Evolutionary conservation across 2,113 vertebrate species (phyloP).

Genomic region (Bujurquina vittata): DNA sequence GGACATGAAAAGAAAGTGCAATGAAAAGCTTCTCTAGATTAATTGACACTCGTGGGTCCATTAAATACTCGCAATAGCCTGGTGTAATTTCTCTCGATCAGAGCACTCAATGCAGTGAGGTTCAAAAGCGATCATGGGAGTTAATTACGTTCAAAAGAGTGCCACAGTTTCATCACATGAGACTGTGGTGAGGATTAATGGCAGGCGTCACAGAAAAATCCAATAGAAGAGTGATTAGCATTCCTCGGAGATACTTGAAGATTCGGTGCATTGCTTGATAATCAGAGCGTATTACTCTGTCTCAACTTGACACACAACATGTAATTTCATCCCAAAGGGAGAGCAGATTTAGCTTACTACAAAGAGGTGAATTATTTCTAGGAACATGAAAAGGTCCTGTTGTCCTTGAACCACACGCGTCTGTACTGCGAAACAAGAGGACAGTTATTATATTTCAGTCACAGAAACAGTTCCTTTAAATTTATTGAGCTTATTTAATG

Average conservation of each 20-base stretch:
- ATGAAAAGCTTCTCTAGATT: constrained; percentile 69
- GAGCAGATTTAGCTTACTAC: constrained; percentile 38
- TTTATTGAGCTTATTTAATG: constrained; percentile 1
- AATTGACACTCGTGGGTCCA: constrained; percentile 73
- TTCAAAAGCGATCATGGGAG: constrained; percentile 71
- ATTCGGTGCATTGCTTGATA: constrained; percentile 59
- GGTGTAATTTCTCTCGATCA: constrained; percentile 65
- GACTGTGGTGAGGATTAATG: constrained; percentile 69
- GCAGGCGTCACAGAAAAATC: constrained; percentile 70
- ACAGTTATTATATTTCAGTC: background rate
- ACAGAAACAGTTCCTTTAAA: background rate
- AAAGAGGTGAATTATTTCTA: constrained; percentile 33
- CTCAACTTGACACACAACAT: constrained; percentile 64
- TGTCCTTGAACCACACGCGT: constrained; percentile 44
- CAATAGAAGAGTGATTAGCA: constrained; percentile 71
- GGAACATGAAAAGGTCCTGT: constrained; percentile 20
- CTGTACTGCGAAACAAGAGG: background rate
- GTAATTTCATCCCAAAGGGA: constrained; percentile 58
- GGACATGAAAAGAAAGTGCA: constrained; percentile 66
- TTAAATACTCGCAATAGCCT: constrained; percentile 64
- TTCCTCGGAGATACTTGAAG: constrained; percentile 60
- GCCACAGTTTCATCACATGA: constrained; percentile 56
- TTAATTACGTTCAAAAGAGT: constrained; percentile 75
- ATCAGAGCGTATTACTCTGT: constrained; percentile 53
- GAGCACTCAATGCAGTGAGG: constrained; percentile 57